Conservation (phyloP, 2,888 invertebrate genomes). For the Mythimna impura region DNA sequence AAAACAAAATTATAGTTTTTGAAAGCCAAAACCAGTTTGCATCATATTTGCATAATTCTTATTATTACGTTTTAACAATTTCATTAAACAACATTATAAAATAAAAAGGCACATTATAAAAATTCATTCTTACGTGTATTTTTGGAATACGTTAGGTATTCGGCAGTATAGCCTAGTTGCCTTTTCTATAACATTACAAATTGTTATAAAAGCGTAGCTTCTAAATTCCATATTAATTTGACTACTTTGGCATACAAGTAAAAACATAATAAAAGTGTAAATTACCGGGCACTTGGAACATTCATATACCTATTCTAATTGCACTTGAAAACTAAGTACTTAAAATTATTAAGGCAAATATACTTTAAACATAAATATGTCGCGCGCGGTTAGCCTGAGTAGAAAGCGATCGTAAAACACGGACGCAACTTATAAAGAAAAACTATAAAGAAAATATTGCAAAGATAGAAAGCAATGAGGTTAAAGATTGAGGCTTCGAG, state of each 20-base stretch:
- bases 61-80: not conserved
- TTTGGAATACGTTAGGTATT: not conserved
- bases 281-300: slow-evolving; percentile 21
- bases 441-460: not conserved
- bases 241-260: not conserved
- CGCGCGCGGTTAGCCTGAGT: not conserved
- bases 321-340: slow-evolving; percentile 41
- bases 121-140: not conserved
- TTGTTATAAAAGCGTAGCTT: not conserved
- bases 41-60: not conserved
- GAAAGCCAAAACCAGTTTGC: too few species aligned
- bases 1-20: not conserved
- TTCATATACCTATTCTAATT: slow-evolving; percentile 31
- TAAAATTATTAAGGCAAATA: slow-evolving; percentile 10
- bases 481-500: not conserved
- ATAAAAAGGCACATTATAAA: slow-evolving; percentile 37
- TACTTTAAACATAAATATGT: not conserved
- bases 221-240: not conserved
- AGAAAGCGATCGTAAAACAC: not conserved
- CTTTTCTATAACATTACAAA: not conserved
- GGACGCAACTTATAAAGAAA: not conserved
- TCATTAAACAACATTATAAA: not conserved
- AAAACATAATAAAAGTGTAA: slow-evolving; percentile 31
- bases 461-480: not conserved
- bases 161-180: slow-evolving; percentile 1